Conservation (phyloP, 2,888 invertebrate genomes). For the Drosophila nigricruria region DNA sequence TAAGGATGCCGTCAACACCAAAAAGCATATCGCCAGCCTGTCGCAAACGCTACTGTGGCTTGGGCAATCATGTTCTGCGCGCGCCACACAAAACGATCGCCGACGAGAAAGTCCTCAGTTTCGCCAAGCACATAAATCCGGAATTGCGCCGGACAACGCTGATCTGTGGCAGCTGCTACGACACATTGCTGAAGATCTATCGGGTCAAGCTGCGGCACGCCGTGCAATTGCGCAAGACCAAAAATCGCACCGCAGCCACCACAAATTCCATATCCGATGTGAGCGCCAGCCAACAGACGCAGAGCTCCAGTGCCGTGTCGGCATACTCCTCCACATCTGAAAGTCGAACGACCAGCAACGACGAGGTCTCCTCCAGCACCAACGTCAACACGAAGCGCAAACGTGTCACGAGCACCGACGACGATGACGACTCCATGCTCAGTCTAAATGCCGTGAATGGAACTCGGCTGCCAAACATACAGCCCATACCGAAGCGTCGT, state of each 20-base stretch:
- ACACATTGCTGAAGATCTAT: constrained; percentile 39
- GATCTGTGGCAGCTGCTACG: constrained; percentile 55
- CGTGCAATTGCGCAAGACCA: not conserved
- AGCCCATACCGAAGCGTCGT: constrained; percentile 58
- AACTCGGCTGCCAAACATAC: constrained; percentile 64
- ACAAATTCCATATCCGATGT: constrained; percentile 57
- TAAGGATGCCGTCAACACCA: constrained; percentile 22
- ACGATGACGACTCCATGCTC: constrained; percentile 42
- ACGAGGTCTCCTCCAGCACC: not conserved
- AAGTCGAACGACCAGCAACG: constrained; percentile 6
- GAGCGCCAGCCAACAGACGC: constrained; percentile 30
- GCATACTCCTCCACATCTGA: constrained; percentile 2
- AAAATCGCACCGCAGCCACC: not conserved
- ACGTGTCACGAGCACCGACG: constrained; percentile 8
- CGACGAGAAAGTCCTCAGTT: constrained; percentile 42
- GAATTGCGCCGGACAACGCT: constrained; percentile 43
- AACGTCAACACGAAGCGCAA: constrained; percentile 31
- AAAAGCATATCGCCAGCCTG: not conserved
- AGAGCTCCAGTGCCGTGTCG: not conserved
- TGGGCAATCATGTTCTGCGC: constrained; percentile 41
- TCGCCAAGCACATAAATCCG: constrained; percentile 45
- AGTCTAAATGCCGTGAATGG: constrained; percentile 74
- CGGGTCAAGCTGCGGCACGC: constrained; percentile 43
- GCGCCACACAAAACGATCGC: constrained; percentile 36
- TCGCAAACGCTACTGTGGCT: constrained; percentile 37